Evolutionary conservation across 2,113 vertebrate species (phyloP).

Genomic region (Coturnix japonica): DNA sequence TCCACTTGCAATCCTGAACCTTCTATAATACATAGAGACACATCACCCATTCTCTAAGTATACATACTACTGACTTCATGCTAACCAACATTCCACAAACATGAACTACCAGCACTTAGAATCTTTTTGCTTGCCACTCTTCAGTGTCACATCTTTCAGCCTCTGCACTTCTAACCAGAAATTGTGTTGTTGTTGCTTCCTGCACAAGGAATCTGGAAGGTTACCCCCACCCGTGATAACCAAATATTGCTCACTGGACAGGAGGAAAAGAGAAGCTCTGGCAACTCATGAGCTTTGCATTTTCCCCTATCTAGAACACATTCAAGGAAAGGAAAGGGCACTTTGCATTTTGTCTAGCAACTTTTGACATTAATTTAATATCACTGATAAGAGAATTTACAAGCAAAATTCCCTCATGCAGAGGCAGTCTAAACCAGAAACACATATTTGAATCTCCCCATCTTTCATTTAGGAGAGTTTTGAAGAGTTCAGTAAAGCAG

Average conservation of each 20-base stretch:
- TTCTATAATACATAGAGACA: neutral
- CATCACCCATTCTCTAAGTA: neutral
- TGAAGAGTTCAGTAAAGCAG: neutral
- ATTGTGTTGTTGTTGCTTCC: neutral
- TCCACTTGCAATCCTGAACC: neutral
- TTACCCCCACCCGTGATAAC: neutral
- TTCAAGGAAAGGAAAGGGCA: neutral
- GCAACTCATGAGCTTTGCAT: neutral
- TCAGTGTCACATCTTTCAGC: neutral
- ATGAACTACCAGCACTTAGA: neutral
- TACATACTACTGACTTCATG: neutral
- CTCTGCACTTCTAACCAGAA: neutral
- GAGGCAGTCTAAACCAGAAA: neutral
- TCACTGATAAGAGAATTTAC: neutral
- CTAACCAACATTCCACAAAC: neutral
- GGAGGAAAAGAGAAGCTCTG: neutral
- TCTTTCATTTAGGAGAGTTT: neutral
- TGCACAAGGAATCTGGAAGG: neutral
- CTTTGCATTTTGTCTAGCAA: constrained; percentile 32
- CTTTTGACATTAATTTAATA: neutral
- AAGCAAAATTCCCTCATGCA: neutral
- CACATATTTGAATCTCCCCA: neutral
- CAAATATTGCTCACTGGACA: neutral
- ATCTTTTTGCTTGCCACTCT: neutral
- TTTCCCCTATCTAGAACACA: neutral